Percentiles rank a stretch among this genome's conserved stretches.
Conservation (phyloP, 2,888 invertebrate genomes). For the Leucophenga maculata region DNA sequence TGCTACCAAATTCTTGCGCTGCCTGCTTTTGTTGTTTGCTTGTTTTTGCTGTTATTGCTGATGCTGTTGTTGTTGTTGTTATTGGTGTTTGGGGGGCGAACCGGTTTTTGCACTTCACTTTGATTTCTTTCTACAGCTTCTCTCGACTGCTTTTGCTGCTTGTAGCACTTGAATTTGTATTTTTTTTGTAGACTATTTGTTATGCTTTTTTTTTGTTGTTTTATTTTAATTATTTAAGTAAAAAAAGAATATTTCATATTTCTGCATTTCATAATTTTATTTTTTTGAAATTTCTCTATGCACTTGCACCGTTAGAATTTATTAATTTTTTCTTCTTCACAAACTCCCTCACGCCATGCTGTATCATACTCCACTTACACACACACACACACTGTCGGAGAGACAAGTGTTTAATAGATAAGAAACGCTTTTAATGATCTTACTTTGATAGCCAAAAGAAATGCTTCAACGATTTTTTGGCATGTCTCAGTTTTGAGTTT, state of each 20-base stretch:
- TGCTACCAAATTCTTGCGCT: slow-evolving; percentile 39
- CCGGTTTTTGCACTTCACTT: slow-evolving; percentile 64
- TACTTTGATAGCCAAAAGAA: too few species aligned
- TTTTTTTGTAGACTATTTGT: too few species aligned
- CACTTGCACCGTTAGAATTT: slow-evolving; percentile 24
- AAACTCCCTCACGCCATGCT: neutral
- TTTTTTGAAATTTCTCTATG: neutral
- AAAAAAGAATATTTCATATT: too few species aligned
- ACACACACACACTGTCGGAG: neutral
- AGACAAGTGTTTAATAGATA: neutral
- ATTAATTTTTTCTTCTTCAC: neutral
- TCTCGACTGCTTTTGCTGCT: neutral
- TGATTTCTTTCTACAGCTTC: slow-evolving; percentile 14
- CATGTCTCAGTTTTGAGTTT: too few species aligned
- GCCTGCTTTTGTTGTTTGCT: slow-evolving; percentile 40
- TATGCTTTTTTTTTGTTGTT: too few species aligned
- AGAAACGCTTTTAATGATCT: too few species aligned
- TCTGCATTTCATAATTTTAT: slow-evolving; percentile 16
- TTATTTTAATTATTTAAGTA: too few species aligned
- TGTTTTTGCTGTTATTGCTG: slow-evolving; percentile 39
- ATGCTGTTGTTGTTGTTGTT: slow-evolving; percentile 39
- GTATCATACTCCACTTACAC: neutral
- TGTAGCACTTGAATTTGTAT: neutral
- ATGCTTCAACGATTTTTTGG: too few species aligned
- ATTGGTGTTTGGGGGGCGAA: slow-evolving; percentile 50